Conservation (phyloP, 2,888 invertebrate species). For the Drosophila ustulata region DNA sequence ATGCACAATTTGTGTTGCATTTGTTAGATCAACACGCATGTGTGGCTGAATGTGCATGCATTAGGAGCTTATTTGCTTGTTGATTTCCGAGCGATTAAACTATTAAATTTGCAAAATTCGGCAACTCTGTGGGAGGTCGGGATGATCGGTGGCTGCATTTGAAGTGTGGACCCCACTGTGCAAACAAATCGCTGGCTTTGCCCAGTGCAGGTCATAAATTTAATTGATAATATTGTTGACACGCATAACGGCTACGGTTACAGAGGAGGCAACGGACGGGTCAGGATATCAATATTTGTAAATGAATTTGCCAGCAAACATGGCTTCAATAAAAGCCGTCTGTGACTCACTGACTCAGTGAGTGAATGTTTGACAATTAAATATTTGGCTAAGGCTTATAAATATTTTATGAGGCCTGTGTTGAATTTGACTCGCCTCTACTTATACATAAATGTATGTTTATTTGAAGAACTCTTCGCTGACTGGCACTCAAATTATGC, state of each 20-base stretch:
- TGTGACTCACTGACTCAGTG: conserved; percentile 5
- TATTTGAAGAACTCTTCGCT: conserved; percentile 48
- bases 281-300: conserved; percentile 63
- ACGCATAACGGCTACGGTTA: conserved; percentile 19
- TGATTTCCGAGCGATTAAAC: conserved; percentile 63
- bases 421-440: conserved; percentile 31
- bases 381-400: conserved; percentile 72
- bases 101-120: conserved; percentile 66
- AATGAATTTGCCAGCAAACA: conserved; percentile 58
- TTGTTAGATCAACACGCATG: conserved; percentile 45
- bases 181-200: conserved; percentile 24
- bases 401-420: conserved; percentile 62
- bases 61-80: conserved; percentile 41
- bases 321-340: conserved; percentile 35
- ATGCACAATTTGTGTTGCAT: conserved; percentile 66
- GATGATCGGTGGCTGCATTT: conserved; percentile 18
- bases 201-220: conserved; percentile 57
- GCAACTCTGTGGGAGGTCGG: conserved; percentile 4
- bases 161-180: conserved; percentile 20
- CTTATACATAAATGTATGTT: conserved; percentile 48
- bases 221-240: conserved; percentile 80
- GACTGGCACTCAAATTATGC: conserved; percentile 70
- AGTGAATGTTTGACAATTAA: conserved; percentile 68
- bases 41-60: conserved; percentile 2
- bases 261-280: conserved; percentile 12